Evolutionary conservation across 2,888 invertebrate genomes (phyloP), one percentile per base, ranked within the genome.

Genomic region (Morpho achilles): DNA sequence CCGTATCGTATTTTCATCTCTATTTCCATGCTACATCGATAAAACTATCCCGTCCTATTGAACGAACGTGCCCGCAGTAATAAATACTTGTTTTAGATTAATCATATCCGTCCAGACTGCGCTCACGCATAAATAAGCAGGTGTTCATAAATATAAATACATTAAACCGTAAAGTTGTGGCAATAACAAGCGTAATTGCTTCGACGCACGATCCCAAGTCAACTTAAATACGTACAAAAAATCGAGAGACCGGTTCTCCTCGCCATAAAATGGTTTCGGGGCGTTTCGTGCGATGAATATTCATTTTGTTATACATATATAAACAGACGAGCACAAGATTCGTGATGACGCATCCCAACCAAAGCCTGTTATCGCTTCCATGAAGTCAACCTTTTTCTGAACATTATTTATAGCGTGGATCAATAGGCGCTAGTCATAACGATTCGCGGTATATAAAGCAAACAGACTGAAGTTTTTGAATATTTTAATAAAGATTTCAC

Each of bases 211-310:
- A 75, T 74, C 74, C 67, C 68, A 74, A 80, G 75, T 80, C 56
- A 65, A 67, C 68, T 68, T 76, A 74, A 82, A 80, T 80, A 76
- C 72, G 75, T 70, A 81, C 76, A 80, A 82, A 84, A 85, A 86
- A 79, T 67, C 63, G 64, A 77, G 69, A 79, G 74, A 78, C 83
- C 79, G 80, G 80, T 80, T 82, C 77, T 76, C 75, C 70, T 74
- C 74, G 71, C 69, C 75, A 82, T 80, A 69, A 80, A 82, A 82
- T 81, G 76, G 79, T 80, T 80, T 76, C 74, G 76, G 75, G 75
- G 75, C 78, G 74, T 74, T 79, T 74, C 78, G 69, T 69, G 71
- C 72, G 79, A 80, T 84, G 81, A 86, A 86, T 86, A 84, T 82
- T 84, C 78, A 83, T 84, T 80, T 78, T 76, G 77, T 79, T 80